Evolutionary conservation across 2,888 invertebrate species (phyloP), one percentile per base, ranked within the genome.

Genomic region (Pyrrhosoma nymphula): DNA sequence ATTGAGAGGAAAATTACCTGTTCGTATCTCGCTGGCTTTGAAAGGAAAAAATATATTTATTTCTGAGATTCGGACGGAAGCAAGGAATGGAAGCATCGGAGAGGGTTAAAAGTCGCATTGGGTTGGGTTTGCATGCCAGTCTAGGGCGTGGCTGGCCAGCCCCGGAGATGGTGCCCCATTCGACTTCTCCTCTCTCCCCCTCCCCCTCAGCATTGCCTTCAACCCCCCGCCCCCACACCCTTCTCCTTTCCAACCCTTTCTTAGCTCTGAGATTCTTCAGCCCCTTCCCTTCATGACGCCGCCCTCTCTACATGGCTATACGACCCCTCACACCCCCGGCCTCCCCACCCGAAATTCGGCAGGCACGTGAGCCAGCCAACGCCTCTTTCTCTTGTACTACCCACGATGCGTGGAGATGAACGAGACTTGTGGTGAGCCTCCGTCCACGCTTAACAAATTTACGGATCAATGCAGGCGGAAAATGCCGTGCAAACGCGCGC

Each of bases 121-220:
- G 89, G 55, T 89, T 89, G 55, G 89, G 89, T 89, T 82, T 55
- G 89, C 55, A 89, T 89, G 89, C 89, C 89, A 89, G 89, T 89
- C 89, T 56, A 89, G 89, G 89, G 89, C 89, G 89, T 89, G 89
- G 89, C 89, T 89, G 89, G 26, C 14, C 89, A 55, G 89, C 89
- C 26, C 35, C n/a, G 20, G 89, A 89, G 55, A 89, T 89, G 55
- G 55, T 39, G 89, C 89, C 89, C 89, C 56, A 89, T 89, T 89
- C 89, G 89, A 12, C 89, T 82, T 39, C 88, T n/a, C 60, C 20
- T 20, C 69, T 69, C n/a, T 23, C 88, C 1, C n/a, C 82, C 35
- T 82, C 82, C 82, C 82, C 82, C 35, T 35, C 82, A 16, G 35
- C 35, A 82, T 82, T 82, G 30, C 82, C 82, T 82, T 82, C 82